Evolutionary conservation across 2,888 invertebrate species (phyloP), one percentile per base, ranked within the genome.

Genomic region (Meteorus cinctellus): DNA sequence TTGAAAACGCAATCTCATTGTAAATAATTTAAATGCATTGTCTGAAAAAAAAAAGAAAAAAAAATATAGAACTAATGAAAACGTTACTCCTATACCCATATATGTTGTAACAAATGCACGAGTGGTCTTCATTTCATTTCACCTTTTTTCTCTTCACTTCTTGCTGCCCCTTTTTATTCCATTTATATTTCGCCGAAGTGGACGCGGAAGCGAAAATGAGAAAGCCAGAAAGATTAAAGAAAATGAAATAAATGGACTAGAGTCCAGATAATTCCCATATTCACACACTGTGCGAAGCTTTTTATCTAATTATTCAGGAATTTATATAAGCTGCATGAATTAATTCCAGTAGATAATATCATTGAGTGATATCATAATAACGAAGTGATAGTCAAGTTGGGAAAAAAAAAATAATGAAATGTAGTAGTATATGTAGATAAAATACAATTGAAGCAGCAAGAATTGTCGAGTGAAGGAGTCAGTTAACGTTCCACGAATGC

Each of bases 11-110:
- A 81, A 74, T 70, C 68, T 80, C 80, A 83, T 84, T 85, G 83
- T 84, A 83, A 85, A 84, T 83, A 83, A 85, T 83, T 84, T 82
- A 85, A 85, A 86, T 82, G 84, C 83, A 84, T 84, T 82, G 82
- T 82, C 75, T 83, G 79, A 74, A 55, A 72, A 76, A 75, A 66
- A 73, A 74, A 70, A 75, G 24, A 29, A 27, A 16, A 29, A 48
- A 19, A 65, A 19, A 60, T 27, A 27, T 19, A 27, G 27, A 24
- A 24, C 24, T 63, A 72, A 51, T 19, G 55, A 55, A n/a, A 34
- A 66, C 36, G 24, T 31, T 16, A 59, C 29, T 55, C 34, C 41
- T 73, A 55, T 29, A 19, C 6, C 8, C 19, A 19, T 55, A 59
- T 66, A 67, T 55, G 73, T 66, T n/a, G 41, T 55, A 27, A 14